Evolutionary conservation across 2,113 vertebrate genomes (phyloP).

Genomic region (Caranx ignobilis): DNA sequence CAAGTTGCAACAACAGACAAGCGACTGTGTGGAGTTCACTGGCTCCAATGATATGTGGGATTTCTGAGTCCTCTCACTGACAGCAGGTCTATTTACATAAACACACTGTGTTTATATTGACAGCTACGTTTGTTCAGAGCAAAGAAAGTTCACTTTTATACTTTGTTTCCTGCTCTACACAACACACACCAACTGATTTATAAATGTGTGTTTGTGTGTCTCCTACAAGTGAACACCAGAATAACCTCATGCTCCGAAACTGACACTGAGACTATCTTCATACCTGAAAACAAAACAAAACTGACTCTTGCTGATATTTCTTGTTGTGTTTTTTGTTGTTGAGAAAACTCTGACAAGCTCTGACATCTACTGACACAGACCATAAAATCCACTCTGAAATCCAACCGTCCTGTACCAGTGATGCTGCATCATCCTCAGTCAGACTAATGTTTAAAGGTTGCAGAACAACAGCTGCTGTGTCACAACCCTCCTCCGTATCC

Average conservation of each 20-base stretch:
- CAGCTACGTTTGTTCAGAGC: not conserved
- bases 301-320: no score
- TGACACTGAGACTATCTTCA: no score
- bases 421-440: not conserved
- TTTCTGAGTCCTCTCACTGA: conserved; percentile 15
- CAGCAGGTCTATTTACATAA: not conserved
- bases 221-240: no score
- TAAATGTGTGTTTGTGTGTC: no score
- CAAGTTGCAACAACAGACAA: not conserved
- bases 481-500: conserved; percentile 4
- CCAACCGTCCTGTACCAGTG: not conserved
- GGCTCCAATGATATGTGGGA: not conserved
- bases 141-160: conserved; percentile 12
- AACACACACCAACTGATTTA: no score
- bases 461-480: not conserved
- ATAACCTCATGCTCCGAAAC: no score
- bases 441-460: not conserved
- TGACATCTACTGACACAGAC: not conserved
- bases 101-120: not conserved
- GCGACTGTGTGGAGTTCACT: not conserved
- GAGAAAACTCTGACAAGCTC: no score
- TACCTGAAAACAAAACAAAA: no score
- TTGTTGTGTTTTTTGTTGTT: no score
- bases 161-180: not conserved
- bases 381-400: not conserved